Evolutionary conservation across 2,888 invertebrate species (phyloP), one percentile per base, ranked within the genome.

Genomic region (Drosophila paranaensis): DNA sequence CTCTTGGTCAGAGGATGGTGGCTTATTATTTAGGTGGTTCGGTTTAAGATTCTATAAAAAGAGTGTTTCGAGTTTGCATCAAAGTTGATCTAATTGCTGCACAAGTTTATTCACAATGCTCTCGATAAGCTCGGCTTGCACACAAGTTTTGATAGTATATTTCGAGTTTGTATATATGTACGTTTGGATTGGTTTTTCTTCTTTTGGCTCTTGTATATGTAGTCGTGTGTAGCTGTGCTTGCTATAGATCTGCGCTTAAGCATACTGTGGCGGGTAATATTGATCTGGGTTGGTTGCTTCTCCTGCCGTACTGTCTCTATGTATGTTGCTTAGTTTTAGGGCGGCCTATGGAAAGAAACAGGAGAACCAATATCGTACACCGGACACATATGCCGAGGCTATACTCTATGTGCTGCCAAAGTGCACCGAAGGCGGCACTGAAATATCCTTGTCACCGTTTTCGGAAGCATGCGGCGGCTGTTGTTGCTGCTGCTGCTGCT

Each of bases 381-480:
- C 93, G 90, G 93, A 92, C 90, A 92, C 90, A 90, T 91, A 89
- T 85, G 90, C 82, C 87, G 91, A 91, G 89, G 91, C 89, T 90
- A 91, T 90, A 90, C 90, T 89, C 87, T 85, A 85, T 76, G 89
- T 83, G 57, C 89, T 85, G 81, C 87, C 87, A 67, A 79, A 74
- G 51, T 69, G 79, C 56, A 71, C 62, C 45, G 71, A 58, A 30
- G 72, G 81, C 50, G 67, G 58, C 65, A 81, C 61, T n/a, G 83
- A 72, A 51, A 70, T 68, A 54, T 92, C 92, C 88, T 90, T 92
- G 69, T 93, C 92, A 93, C 95, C 95, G 93, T 95, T 95, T 93
- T 95, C 94, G 91, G 95, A 94, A 92, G 84, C 54, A 48, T 62
- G 74, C 43, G 62, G 82, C 30, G 61, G 67, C 20, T 62, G 73